Evolutionary conservation across 2,113 vertebrate genomes (phyloP).

Genomic region (Mola mola): DNA sequence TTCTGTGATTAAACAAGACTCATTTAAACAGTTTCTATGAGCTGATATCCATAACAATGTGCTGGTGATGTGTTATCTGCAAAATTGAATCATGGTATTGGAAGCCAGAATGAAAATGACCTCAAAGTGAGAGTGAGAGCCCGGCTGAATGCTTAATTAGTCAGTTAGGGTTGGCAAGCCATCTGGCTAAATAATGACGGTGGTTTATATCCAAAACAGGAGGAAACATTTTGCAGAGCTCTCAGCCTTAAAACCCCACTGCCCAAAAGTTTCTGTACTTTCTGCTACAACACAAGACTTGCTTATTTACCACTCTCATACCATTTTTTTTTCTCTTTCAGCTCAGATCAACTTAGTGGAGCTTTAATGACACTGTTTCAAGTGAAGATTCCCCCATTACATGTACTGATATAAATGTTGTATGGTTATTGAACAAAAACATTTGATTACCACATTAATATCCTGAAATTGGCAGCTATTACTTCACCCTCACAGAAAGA

Average conservation of each 20-base stretch:
- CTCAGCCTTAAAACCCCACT: conserved; percentile 62
- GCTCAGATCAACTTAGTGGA: too few relatives aligned
- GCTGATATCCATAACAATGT: conserved; percentile 57
- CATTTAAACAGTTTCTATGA: conserved; percentile 42
- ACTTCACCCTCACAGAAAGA: too few relatives aligned
- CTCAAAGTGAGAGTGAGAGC: conserved; percentile 66
- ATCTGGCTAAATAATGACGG: conserved; percentile 65
- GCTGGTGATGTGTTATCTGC: conserved; percentile 53
- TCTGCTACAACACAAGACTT: conserved; percentile 6
- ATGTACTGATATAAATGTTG: too few relatives aligned
- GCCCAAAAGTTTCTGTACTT: conserved; percentile 52
- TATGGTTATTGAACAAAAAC: too few relatives aligned
- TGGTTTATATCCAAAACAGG: conserved; percentile 68
- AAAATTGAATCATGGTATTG: conserved; percentile 65
- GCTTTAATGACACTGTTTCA: too few relatives aligned
- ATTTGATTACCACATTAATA: too few relatives aligned
- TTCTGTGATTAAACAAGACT: conserved; percentile 47
- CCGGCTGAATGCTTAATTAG: conserved; percentile 70
- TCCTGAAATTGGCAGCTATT: too few relatives aligned
- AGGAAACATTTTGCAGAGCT: conserved; percentile 62
- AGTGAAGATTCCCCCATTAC: too few relatives aligned
- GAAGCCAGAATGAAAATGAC: conserved; percentile 68
- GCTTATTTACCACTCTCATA: too few relatives aligned
- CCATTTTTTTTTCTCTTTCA: too few relatives aligned
- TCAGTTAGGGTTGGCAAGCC: conserved; percentile 68